Conservation (phyloP, 2,888 invertebrate genomes). For the Cyaniris semiargus region DNA sequence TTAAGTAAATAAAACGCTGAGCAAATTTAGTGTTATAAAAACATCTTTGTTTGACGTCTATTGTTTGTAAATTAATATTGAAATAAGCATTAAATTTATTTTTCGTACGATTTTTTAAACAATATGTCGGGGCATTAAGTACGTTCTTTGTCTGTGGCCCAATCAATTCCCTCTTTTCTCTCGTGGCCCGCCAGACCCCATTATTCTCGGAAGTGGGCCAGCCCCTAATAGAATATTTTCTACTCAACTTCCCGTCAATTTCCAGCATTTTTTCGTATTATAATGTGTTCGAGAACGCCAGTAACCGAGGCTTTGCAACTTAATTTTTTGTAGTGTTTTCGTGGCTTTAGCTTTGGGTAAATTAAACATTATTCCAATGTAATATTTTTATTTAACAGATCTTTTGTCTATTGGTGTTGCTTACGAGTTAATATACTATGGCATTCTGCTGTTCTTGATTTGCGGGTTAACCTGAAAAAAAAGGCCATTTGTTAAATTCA, state of each 20-base stretch:
- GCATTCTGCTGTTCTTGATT: neutral
- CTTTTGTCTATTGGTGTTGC: neutral
- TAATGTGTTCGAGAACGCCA: neutral
- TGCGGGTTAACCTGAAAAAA: neutral
- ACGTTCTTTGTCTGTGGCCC: constrained; percentile 38
- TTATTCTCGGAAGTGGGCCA: constrained; percentile 38
- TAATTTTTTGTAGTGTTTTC: neutral
- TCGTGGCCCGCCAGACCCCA: constrained; percentile 27
- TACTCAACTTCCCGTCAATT: constrained; percentile 34
- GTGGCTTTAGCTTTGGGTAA: neutral
- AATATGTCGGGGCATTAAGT: constrained; percentile 30
- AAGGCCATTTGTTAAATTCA: neutral
- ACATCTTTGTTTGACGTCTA: neutral
- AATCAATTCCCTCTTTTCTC: constrained; percentile 42
- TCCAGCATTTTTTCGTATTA: constrained; percentile 5
- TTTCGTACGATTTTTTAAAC: neutral
- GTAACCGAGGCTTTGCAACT: neutral
- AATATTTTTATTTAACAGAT: constrained; percentile 4
- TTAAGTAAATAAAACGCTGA: neutral
- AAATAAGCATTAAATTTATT: neutral
- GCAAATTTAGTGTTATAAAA: neutral
- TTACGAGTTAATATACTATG: neutral
- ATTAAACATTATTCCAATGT: neutral
- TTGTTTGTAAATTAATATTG: neutral
- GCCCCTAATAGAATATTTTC: constrained; percentile 38